A percentile compares a stretch with the other conserved stretches of the same genome.
These are phyloP conservation scores for Darevskia nairensis DNA, from an alignment of 2,797 vertebrate genomes.

Conservation along the genomic window DNA sequence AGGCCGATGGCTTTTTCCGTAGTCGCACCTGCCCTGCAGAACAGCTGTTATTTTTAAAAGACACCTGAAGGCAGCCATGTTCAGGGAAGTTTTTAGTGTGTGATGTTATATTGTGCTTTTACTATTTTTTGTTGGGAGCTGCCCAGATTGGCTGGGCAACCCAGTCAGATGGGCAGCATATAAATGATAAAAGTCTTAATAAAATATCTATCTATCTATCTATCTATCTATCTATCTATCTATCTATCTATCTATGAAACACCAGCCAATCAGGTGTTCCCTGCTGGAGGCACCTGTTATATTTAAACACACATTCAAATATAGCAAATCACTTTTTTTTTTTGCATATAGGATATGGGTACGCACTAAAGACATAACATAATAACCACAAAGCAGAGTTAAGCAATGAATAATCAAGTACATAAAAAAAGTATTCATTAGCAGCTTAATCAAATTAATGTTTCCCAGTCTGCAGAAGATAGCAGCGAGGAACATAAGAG, in stretches of 20 bases:
- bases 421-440: conserved; percentile 1
- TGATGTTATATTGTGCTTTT: no score
- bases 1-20: no score
- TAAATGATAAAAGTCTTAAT: no score
- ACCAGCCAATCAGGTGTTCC: neutral
- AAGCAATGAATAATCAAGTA: neutral
- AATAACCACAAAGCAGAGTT: conserved; percentile 4
- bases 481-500: conserved; percentile 36
- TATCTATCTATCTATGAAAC: neutral
- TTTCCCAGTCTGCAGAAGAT: conserved; percentile 20
- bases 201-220: no score
- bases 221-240: no score
- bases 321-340: neutral
- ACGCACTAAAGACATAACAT: neutral
- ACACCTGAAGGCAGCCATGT: no score
- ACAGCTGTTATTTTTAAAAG: no score
- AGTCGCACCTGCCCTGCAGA: no score
- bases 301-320: neutral
- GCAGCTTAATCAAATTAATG: conserved; percentile 21
- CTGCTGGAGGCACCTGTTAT: neutral
- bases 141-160: no score
- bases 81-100: no score
- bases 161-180: no score
- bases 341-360: neutral
- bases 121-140: no score